Conservation (phyloP, 1,140 invertebrate genomes). For the Carposina sasakii region DNA sequence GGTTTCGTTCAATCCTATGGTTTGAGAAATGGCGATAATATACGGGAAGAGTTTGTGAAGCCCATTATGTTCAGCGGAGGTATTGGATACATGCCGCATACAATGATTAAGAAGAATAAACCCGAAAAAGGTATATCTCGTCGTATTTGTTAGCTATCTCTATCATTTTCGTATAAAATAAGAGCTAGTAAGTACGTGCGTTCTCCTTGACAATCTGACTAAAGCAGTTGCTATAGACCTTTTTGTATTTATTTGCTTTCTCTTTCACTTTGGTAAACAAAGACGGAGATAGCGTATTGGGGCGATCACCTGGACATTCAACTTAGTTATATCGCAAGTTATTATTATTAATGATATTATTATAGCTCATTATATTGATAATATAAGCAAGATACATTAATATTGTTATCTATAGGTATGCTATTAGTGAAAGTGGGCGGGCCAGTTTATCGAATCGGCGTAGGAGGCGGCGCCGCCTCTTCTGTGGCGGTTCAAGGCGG, state of each 20-base stretch:
- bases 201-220: too few relatives aligned
- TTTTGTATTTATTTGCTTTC: too few relatives aligned
- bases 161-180: too few relatives aligned
- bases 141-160: background rate
- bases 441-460: conserved; percentile 96
- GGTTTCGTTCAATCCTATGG: conserved; percentile 96
- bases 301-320: too few relatives aligned
- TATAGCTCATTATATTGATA: too few relatives aligned
- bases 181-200: background rate
- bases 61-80: conserved; percentile 99
- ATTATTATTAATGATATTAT: too few relatives aligned
- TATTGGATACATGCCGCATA: conserved; percentile 90
- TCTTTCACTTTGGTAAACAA: too few relatives aligned
- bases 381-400: too few relatives aligned
- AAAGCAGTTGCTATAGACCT: too few relatives aligned
- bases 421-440: conserved; percentile 96
- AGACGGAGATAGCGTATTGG: too few relatives aligned
- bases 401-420: conserved; percentile 74
- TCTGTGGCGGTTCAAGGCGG: conserved; percentile 95
- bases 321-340: too few relatives aligned
- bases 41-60: conserved; percentile 95
- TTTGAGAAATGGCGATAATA: conserved; percentile 76
- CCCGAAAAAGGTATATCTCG: conserved; percentile 76
- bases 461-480: conserved; percentile 96
- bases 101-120: conserved; percentile 82